Percentiles rank a stretch among this genome's conserved stretches.
These are phyloP conservation scores for Pseudomyrmex concolor DNA, from an alignment of 1,140 invertebrate species.

Conservation along the genomic window DNA sequence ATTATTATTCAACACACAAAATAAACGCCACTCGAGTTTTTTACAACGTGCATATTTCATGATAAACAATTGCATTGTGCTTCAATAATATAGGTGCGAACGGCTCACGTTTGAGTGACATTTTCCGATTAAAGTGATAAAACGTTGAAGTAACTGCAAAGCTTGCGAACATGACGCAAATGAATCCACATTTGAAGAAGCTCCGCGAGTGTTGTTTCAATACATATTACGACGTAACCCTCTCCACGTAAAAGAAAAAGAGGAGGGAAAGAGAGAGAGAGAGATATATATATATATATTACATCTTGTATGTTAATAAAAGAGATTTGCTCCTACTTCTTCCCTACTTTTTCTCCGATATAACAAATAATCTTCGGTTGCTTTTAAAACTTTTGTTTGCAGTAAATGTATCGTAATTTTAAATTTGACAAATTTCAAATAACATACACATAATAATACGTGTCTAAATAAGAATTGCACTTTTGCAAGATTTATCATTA, in stretches of 20 bases:
- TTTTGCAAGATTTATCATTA: neutral
- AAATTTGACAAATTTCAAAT: neutral
- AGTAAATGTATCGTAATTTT: neutral
- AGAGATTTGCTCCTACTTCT: constrained; percentile 42
- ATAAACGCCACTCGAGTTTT: neutral
- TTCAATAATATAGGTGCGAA: neutral
- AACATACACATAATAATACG: neutral
- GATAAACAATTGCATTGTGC: neutral
- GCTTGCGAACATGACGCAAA: constrained; percentile 26
- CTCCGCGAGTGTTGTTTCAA: constrained; percentile 28
- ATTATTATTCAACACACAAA: neutral
- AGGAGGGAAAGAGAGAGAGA: too few species aligned
- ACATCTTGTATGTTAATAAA: constrained; percentile 36
- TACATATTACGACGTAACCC: neutral
- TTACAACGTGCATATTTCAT: neutral
- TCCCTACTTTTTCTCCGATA: neutral
- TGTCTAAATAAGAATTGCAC: neutral
- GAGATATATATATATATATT: too few species aligned
- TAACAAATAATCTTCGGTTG: neutral
- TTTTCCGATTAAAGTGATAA: neutral
- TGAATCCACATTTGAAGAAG: constrained; percentile 37
- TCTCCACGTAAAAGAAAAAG: constrained; percentile 1
- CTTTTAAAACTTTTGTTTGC: neutral
- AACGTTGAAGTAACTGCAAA: neutral
- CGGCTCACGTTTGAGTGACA: neutral